Conservation (phyloP, 37 sponge, comb jelly and placozoan genomes). For the Ianthella basta region DNA sequence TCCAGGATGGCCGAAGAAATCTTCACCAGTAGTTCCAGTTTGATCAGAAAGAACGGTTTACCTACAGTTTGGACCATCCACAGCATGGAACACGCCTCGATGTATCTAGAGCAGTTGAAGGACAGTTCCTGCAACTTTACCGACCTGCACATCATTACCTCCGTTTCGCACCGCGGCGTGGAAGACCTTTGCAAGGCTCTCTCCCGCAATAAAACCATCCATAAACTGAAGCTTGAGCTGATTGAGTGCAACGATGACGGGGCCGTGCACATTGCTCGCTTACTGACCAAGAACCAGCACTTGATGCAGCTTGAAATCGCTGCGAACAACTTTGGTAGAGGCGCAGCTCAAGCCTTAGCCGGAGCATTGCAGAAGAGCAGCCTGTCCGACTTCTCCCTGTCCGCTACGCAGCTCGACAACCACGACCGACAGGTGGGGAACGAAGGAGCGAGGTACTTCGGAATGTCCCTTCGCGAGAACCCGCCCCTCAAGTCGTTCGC, state of each 20-base stretch:
- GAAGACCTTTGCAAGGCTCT: constrained; percentile 1
- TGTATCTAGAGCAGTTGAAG: no score
- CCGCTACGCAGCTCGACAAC: constrained; percentile 52
- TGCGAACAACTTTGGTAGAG: constrained; percentile 28
- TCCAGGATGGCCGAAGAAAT: no score
- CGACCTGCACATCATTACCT: neutral
- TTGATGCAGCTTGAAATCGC: neutral
- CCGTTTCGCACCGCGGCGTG: neutral
- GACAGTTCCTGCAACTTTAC: no score
- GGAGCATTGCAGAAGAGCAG: neutral
- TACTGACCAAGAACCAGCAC: neutral
- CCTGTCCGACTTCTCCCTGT: constrained; percentile 20
- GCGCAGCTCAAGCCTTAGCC: constrained; percentile 27
- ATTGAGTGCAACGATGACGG: constrained; percentile 48
- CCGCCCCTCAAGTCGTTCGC: neutral
- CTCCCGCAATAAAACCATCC: neutral
- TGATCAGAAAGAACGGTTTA: no score
- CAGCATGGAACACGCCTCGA: no score
- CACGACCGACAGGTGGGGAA: constrained; percentile 43
- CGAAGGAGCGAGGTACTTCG: constrained; percentile 34
- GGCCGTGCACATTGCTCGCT: neutral
- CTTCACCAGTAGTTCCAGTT: no score
- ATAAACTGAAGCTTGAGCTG: constrained; percentile 35
- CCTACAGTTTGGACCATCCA: no score
- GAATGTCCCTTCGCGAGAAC: neutral